Percentiles rank a stretch among this genome's conserved stretches.
phyloP scores from a whole-genome alignment of 2,888 invertebrate genomes.

The Aphidoletes aphidimyza region DNA sequence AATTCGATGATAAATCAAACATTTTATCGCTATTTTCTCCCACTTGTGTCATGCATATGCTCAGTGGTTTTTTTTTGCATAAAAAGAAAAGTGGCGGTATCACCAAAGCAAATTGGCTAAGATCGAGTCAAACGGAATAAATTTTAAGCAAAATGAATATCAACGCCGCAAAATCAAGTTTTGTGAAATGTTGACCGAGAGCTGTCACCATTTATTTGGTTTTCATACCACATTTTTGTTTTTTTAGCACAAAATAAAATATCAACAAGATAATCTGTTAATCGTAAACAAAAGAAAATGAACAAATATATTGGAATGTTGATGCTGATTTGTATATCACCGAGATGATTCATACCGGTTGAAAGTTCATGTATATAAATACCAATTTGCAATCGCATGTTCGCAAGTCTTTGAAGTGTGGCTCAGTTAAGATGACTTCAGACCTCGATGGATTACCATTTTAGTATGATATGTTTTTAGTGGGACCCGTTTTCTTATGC shows the following conservation, averaged over 20 bases:
- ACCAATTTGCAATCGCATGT: too few species aligned
- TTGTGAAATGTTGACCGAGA: constrained; percentile 30
- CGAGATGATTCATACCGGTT: background rate
- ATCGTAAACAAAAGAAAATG: background rate
- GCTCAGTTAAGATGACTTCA: too few species aligned
- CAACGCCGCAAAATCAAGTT: background rate
- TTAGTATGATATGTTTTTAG: too few species aligned
- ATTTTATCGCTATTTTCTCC: background rate
- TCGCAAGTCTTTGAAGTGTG: too few species aligned
- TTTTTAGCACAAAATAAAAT: background rate
- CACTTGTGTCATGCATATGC: background rate
- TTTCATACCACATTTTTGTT: constrained; percentile 1
- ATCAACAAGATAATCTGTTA: background rate
- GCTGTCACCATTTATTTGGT: constrained; percentile 16
- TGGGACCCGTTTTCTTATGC: too few species aligned
- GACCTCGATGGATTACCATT: too few species aligned
- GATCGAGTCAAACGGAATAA: background rate
- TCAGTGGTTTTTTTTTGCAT: background rate
- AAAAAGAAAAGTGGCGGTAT: background rate
- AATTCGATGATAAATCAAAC: background rate
- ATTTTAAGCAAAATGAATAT: background rate
- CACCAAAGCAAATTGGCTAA: constrained; percentile 22
- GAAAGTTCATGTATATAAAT: too few species aligned
- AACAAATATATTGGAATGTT: background rate
- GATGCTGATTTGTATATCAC: too few species aligned